Base-by-base conservation (phyloP, 2,888 invertebrate genomes). In the Rhaphigaster nebulosa region DNA sequence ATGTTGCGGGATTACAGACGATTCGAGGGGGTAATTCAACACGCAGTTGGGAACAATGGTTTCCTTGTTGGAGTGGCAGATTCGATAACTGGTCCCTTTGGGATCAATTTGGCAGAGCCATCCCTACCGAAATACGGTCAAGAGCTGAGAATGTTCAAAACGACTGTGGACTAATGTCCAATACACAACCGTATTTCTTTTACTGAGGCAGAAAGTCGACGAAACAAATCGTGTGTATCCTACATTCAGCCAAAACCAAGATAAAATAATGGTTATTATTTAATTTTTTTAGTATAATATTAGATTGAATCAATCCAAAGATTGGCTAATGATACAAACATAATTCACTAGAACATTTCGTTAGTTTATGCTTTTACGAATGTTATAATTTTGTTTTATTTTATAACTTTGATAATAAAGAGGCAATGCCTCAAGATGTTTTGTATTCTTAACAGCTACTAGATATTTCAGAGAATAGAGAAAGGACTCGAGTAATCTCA, bases 81-180 rank as follows among this genome's bases (percentile, higher is more conserved):
- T n/a, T 60, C 60, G 60, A 60, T 65, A 65, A 65, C 65, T 29
- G 65, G 65, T 65, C 65, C 29, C 65, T 65, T 29, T 65, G 65
- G 65, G 65, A 29, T 29, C 29, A 65, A 29, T 65, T 65, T 29
- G 65, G 15, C 29, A 29, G 65, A 15, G n/a, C 65, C 29, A 29
- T 29, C 15, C 65, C 65, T 0, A 29, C n/a, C 29, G 29, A n/a
- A 13, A 65, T 29, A 65, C 1, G 15, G 8, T 65, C 29, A 13
- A 65, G 5, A 4, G 15, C n/a, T 60, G 60, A 5, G 65, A 60
- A 26, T n/a, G 60, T 6, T n/a, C 26, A 15, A 13, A n/a, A n/a
- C n/a, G n/a, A n/a, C n/a, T n/a, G 45, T 45, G 12, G 12, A 45
- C 45, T 45, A 45, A 45, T n/a, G n/a, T n/a, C n/a, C n/a, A n/a